Evolutionary conservation across 2,113 vertebrate species (phyloP), one percentile per base, ranked within the genome.

Genomic region (Sebastes schlegelii): DNA sequence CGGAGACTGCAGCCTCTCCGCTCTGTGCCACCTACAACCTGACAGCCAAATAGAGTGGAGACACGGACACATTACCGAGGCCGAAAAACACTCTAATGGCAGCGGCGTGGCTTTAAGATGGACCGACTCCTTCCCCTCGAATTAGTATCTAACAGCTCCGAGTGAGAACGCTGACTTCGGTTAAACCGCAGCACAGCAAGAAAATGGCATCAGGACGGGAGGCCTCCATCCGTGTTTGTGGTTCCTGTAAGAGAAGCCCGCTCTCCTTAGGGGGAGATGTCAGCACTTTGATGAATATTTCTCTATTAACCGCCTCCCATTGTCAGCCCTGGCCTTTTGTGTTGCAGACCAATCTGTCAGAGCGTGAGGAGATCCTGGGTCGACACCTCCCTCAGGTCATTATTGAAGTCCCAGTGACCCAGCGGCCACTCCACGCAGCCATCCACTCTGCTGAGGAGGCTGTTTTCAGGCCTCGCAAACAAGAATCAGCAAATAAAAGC

Each of bases 231-330:
- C 61, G 16, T 88, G 86, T 86, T 87, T 84, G 84, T n/a, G 48
- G 80, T 83, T 84, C 69, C 85, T 80, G 82, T 89, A 89, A 80
- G 77, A 77, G 60, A 34, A 82, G 71, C 26, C 76, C 19, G 61
- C 82, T 79, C 89, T 93, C 92, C 88, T 88, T 90, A 74, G 90
- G 94, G 34, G 93, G 86, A 90, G 81, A 72, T 85, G 90, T 89
- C 92, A 89, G 68, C 70, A 85, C 85, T 91, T 91, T 92, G 94
- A 95, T 94, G 91, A 95, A 95, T 95, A 95, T 95, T 95, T 94
- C 93, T 94, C 91, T 88, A 92, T 94, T 94, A 95, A 94, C 93
- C 79, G 77, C 92, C 90, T 93, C 92, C 92, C 86, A 92, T 94
- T 94, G 93, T 94, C 89, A 92, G 89, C 91, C 12, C 82, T 93